Base-by-base conservation (phyloP, 2,888 invertebrate genomes). In the Platypus cylindrus region DNA sequence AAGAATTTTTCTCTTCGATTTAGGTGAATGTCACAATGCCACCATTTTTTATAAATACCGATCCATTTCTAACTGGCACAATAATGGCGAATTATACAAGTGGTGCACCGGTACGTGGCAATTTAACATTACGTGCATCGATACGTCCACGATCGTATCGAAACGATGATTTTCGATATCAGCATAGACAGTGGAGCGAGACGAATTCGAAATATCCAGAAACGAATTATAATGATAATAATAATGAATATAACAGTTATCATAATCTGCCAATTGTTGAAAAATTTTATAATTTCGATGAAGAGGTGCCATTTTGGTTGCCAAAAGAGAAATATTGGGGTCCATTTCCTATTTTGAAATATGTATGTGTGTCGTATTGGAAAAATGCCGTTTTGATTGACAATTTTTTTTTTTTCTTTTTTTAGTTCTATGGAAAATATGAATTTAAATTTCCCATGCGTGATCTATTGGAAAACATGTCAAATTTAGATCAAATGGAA, bases 81-180 rank as follows among this genome's bases (percentile, higher is more conserved):
- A 73, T 95, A 2, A 82, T 86, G 75, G 93, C 94, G 0, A 95
- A 95, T 72, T 93, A 91, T 56, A 93, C 93, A 1, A 90, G 87
- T 39, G 94, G 94, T 1, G 83, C 81, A 16, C 90, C 93, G 0
- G 90, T 91, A 0, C 67, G 67, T 20, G 93, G 93, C 5, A 93
- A 93, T 65, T 70, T 91, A 13, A 90, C 91, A 0, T 65, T 94
- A 1, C 78, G 75, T 57, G 87, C 87, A 0, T 78, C 77, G 15
- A 66, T 89, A 17, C 65, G 76, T 1, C 80, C 84, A 3, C 72
- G 84, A 26, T 37, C 30, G 5, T 36, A 40, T 13, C 37, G 44
- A 3, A 38, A 17, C 13, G 39, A 34, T 27, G 38, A 37, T 15
- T 36, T 34, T 28, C 37, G 40, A 37, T 9, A 12, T 8, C 31